Conservation (phyloP, 2,888 invertebrate genomes). For the Zaprionus lineosus region DNA sequence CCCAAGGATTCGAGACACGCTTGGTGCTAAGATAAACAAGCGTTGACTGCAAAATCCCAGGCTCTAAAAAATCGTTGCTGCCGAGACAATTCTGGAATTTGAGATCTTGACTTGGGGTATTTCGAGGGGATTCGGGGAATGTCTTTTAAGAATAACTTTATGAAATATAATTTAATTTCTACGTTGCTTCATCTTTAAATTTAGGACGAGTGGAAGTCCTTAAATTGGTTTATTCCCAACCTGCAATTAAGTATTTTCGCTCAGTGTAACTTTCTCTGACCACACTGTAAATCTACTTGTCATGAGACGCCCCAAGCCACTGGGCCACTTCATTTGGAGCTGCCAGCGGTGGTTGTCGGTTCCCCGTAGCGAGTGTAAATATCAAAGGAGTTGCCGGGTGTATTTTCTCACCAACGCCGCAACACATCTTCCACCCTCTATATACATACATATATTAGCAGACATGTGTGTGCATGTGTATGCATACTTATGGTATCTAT, state of each 20-base stretch:
- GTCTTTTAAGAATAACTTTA: no score
- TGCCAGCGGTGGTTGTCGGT: constrained; percentile 11
- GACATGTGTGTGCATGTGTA: neutral
- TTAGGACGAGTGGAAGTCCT: no score
- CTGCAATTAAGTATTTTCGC: neutral
- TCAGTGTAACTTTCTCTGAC: constrained; percentile 46
- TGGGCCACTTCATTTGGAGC: constrained; percentile 64
- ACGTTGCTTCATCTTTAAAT: no score
- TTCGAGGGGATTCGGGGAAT: no score
- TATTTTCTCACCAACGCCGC: constrained; percentile 32
- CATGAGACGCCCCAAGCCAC: constrained; percentile 61
- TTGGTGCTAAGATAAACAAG: no score
- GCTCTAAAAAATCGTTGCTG: no score
- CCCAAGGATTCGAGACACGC: no score
- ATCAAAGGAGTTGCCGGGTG: constrained; percentile 43
- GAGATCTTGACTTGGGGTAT: no score
- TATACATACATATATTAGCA: neutral
- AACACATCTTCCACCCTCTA: constrained; percentile 5
- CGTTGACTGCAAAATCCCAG: no score
- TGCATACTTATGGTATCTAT: constrained; percentile 2
- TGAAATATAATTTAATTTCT: no score
- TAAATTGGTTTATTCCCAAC: no score
- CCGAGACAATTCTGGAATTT: no score
- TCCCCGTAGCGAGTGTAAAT: constrained; percentile 20
- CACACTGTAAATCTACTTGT: constrained; percentile 75